Base-by-base conservation (phyloP, 2,888 invertebrate species). In the Deroplatys truncata region DNA sequence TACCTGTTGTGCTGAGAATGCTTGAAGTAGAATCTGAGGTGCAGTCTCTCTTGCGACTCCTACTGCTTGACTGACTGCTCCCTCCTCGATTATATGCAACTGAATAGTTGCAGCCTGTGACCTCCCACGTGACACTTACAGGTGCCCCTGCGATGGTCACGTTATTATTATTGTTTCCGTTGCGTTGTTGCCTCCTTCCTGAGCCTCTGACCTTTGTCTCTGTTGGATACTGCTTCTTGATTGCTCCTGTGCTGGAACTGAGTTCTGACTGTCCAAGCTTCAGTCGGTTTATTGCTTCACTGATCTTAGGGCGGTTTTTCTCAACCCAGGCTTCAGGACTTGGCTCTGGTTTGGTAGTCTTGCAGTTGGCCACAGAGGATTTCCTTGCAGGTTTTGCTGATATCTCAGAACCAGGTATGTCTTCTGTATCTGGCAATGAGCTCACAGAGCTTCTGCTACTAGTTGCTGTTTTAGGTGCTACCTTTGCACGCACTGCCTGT, bases 131-230 rank as follows among this genome's bases (percentile, higher is more conserved):
- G 35, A 31, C 72, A 35, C 31, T 82, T n/a, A 84, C 56, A 84
- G 89, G 88, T n/a, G 88, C 56, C 28, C 84, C 72, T 31, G 89
- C 85, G 35, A 87, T 87, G 72, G 88, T 84, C 91, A 90, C 49
- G 86, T 83, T 84, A 35, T 89, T 88, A 83, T 49, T 87, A 28
- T 82, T 25, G 86, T 84, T 85, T 35, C 86, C 92, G 92, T 94
- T 94, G 91, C 93, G 93, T 92, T 93, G 87, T 31, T 72, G 72
- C 13, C 82, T 86, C 28, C 83, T 83, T 5, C 35, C 43, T 16
- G 83, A 83, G n/a, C 83, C 35, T 86, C 9, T 28, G 20, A 86
- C 72, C 29, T 31, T 56, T 72, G 82, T 94, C 92, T 94, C 94
- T 93, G 88, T 35, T 29, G 84, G 82, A 20, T 89, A 85, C 28